Base-by-base conservation (phyloP, 2,113 vertebrate species). In the Solea senegalensis region DNA sequence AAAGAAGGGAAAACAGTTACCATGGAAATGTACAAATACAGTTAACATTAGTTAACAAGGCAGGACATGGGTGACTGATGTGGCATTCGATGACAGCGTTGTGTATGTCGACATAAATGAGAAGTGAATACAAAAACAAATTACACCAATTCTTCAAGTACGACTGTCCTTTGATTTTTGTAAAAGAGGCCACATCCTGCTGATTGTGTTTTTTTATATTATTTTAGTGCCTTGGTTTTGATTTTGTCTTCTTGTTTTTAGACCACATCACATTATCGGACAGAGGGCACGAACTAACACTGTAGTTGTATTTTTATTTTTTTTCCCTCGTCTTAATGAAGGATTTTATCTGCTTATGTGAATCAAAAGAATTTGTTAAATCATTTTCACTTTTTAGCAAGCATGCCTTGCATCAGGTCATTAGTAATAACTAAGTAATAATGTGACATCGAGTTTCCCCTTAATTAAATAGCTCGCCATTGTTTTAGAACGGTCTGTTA, bases 151-250 rank as follows among this genome's bases (percentile, higher is more conserved):
- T 34, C 5, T 34, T 34, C 45, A 48, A 4, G 10, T 14, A 10
- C 11, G 3, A 48, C 14, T 62, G 10, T 67, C 51, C 51, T 46
- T 55, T 76, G 67, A 52, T 70, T 83, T 52, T 9, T 34, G 9
- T 53, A 50, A 10, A 60, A 53, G 48, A 62, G 12, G 50, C 52
- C 26, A 46, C 71, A 48, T 65, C 81, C 76, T 87, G 79, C 81
- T 84, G 71, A 66, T 76, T 55, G 58, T 56, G 65, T 56, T 48
- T 51, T 28, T 64, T 15, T 55, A n/a, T 41, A 21, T 3, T 1
- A 44, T 80, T 80, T 83, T 70, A 58, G 90, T 92, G 91, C 91
- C 90, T 92, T 92, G 80, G 41, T 87, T 86, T 85, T 70, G 56
- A 60, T 44, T 43, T 65, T 60, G 58, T 74, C 56, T 82, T 41